Percentiles rank a stretch among this genome's conserved stretches.
Evolutionary conservation across 2,888 invertebrate species (phyloP).

Genomic region (Maniola hyperantus): DNA sequence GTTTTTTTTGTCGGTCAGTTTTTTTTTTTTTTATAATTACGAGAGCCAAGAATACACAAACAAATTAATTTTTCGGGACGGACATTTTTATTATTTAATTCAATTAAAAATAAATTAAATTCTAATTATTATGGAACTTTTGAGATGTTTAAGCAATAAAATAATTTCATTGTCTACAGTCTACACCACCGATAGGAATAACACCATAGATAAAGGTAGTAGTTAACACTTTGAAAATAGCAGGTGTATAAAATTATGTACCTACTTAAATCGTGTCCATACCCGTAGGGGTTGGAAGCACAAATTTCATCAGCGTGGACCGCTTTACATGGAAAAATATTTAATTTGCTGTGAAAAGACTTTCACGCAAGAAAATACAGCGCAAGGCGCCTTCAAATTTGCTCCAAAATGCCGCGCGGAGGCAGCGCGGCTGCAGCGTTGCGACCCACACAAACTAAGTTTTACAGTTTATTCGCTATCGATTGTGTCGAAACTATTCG

Average conservation of each 20-base stretch:
- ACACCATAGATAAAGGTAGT: too few relatives aligned
- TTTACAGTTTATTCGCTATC: not conserved
- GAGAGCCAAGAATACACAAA: constrained; percentile 1
- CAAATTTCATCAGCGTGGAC: too few relatives aligned
- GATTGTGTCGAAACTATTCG: not conserved
- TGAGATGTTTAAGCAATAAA: constrained; percentile 9
- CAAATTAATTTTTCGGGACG: constrained; percentile 2
- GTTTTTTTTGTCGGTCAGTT: not conserved
- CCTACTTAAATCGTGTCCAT: too few relatives aligned
- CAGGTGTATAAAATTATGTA: not conserved
- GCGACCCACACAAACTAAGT: too few relatives aligned
- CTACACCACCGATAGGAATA: not conserved
- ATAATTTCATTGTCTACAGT: not conserved
- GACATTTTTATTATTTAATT: constrained; percentile 11
- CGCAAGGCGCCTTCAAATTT: too few relatives aligned
- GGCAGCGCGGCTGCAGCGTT: too few relatives aligned
- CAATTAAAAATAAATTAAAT: constrained; percentile 16
- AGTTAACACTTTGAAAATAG: not conserved
- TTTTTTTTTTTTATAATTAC: not conserved
- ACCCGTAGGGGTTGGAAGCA: not conserved
- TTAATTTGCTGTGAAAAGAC: too few relatives aligned
- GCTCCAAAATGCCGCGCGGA: too few relatives aligned
- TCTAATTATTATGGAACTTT: constrained; percentile 8
- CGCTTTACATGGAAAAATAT: too few relatives aligned
- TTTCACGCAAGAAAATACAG: too few relatives aligned